phyloP scores from a whole-genome alignment of 2,888 invertebrate genomes.

The Aspidapion aeneum region DNA sequence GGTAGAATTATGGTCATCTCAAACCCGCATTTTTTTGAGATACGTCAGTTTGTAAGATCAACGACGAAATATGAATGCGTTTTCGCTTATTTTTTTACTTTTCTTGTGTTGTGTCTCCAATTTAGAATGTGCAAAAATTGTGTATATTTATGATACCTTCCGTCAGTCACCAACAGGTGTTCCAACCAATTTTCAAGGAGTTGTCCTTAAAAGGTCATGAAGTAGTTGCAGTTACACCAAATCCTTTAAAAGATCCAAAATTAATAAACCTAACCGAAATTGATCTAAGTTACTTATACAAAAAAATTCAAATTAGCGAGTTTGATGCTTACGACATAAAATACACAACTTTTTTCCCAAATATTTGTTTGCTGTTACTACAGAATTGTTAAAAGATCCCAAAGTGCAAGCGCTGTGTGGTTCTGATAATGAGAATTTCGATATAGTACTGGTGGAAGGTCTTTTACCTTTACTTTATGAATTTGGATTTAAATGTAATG shows the following conservation, averaged over 20 bases:
- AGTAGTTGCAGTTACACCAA: constrained; percentile 35
- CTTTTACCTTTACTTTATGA: constrained; percentile 4
- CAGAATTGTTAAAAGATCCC: neutral
- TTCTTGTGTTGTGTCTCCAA: neutral
- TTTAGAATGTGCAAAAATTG: constrained; percentile 39
- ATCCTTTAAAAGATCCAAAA: constrained; percentile 33
- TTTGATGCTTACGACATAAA: neutral
- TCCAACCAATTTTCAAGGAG: constrained; percentile 40
- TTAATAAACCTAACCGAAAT: constrained; percentile 39
- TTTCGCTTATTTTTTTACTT: neutral
- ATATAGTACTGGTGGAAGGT: constrained; percentile 21
- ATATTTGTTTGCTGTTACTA: neutral
- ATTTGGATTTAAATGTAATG: constrained; percentile 7
- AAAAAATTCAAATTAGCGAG: constrained; percentile 25
- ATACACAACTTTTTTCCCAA: neutral
- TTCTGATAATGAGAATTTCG: constrained; percentile 12
- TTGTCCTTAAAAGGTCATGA: constrained; percentile 37
- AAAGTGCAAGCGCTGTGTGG: neutral
- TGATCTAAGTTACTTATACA: constrained; percentile 29
- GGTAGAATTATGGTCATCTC: too few species aligned
- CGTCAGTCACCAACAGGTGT: constrained; percentile 50
- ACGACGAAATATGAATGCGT: too few species aligned
- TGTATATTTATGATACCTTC: constrained; percentile 47
- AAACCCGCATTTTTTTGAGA: too few species aligned
- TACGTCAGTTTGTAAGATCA: too few species aligned